phyloP scores from a whole-genome alignment of 2,113 vertebrate genomes.

The Strix uralensis region DNA sequence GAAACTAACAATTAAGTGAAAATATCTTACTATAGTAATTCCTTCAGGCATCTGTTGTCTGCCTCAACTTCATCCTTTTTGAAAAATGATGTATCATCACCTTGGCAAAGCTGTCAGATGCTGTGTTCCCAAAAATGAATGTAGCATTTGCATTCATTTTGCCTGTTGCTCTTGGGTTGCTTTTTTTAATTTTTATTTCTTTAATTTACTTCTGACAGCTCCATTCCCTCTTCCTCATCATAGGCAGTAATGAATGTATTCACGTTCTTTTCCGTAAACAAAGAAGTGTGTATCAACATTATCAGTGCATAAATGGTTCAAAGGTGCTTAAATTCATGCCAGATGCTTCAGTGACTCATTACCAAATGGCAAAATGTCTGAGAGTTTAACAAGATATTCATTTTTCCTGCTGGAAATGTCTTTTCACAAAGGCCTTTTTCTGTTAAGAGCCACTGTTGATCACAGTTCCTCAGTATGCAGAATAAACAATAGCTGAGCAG shows the following conservation, averaged over 20 bases:
- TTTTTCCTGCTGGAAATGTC: conserved; percentile 13
- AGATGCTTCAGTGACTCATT: conserved; percentile 49
- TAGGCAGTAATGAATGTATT: background rate
- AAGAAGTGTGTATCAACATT: background rate
- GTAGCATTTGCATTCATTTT: background rate
- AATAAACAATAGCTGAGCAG: background rate
- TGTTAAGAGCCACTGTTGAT: background rate
- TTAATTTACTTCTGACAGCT: background rate
- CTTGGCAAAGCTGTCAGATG: background rate
- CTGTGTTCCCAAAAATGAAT: background rate
- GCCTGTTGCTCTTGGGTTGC: background rate
- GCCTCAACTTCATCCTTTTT: background rate
- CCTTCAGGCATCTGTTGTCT: background rate
- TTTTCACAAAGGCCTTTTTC: background rate
- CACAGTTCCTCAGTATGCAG: background rate
- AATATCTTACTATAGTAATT: background rate
- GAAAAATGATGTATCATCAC: background rate
- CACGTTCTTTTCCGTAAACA: background rate
- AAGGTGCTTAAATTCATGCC: conserved; percentile 36
- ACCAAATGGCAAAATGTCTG: conserved; percentile 3
- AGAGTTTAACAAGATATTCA: background rate
- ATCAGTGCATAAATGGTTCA: background rate
- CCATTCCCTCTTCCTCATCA: background rate
- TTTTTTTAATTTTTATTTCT: background rate
- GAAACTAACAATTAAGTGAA: background rate